Evolutionary conservation across 2,113 vertebrate species (phyloP), one percentile per base, ranked within the genome.

Genomic region (Ochotona curzoniae): DNA sequence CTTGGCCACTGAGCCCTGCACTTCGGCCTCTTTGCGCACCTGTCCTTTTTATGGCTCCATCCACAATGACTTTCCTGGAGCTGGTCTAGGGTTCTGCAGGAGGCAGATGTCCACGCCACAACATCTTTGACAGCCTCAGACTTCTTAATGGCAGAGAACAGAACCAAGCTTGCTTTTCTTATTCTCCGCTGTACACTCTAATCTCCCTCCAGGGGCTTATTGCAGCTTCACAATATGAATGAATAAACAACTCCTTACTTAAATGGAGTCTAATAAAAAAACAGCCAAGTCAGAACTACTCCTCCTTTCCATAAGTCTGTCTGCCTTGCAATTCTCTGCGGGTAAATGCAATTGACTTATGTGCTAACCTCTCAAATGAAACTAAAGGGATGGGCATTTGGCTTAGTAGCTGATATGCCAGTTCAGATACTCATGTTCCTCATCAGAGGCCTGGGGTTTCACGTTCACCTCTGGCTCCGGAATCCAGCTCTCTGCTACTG

Each of bases 81-180:
- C 74, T 21, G 26, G 60, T 54, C 32, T 70, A 1, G 2, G 38
- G 32, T 91, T 94, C 85, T 78, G 73, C 30, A 23, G 0, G 49
- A 87, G 93, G 90, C 89, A 93, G 94, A 76, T 44, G 83, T 80
- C 95, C 93, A 70, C 0, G 8, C 80, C 32, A n/a, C 93, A 35
- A 73, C 51, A 83, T 47, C 91, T 92, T 47, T 38, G 83, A 89
- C 89, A 95, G 93, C 83, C 82, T 94, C 83, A 51, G 74, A 81
- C 87, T 94, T 96, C 80, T 82, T 94, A 83, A 93, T 82, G 80
- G 71, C 67, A 75, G 87, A 83, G 81, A 20, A 86, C 63, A 87
- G 74, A 35, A 69, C 66, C 30, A 81, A 69, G 75, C 67, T 54
- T 11, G 74, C 83, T 85, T 92, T 93, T 49, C 49, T 32, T 83